A percentile compares a stretch with the other conserved stretches of the same genome.
Conservation (phyloP, 2,888 invertebrate species). For the Schizotus pectinicornis region DNA sequence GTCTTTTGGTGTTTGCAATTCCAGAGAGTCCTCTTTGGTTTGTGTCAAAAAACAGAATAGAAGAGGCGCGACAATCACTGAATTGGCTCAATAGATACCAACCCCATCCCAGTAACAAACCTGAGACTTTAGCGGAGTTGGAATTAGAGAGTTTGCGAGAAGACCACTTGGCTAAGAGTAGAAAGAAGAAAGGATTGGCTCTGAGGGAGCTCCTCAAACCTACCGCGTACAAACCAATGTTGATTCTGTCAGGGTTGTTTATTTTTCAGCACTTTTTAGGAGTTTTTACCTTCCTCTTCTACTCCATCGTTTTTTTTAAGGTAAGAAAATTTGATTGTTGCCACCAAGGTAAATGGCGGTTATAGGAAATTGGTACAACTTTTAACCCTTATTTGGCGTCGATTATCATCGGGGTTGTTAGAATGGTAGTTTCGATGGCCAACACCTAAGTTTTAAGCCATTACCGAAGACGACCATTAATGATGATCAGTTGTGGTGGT, state of each 20-base stretch:
- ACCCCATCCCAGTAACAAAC: conserved; percentile 42
- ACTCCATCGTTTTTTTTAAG: conserved; percentile 64
- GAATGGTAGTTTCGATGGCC: conserved; percentile 64
- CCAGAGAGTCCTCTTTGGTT: conserved; percentile 66
- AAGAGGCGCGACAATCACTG: conserved; percentile 60
- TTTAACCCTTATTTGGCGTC: conserved; percentile 63
- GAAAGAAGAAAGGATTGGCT: conserved; percentile 48
- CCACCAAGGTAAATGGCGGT: background rate
- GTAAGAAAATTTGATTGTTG: conserved; percentile 45
- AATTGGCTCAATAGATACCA: conserved; percentile 59
- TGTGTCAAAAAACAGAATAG: conserved; percentile 60
- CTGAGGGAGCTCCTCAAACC: conserved; percentile 57
- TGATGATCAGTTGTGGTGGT: conserved; percentile 61
- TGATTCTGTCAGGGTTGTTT: conserved; percentile 61
- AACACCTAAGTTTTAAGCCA: conserved; percentile 63
- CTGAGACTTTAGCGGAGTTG: conserved; percentile 59
- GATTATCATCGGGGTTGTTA: conserved; percentile 63
- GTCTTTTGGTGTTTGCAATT: conserved; percentile 58
- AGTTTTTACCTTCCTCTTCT: conserved; percentile 65
- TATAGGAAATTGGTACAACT: conserved; percentile 42
- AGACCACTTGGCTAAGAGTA: conserved; percentile 57
- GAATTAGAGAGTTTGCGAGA: conserved; percentile 61
- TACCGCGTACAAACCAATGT: conserved; percentile 63
- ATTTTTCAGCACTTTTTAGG: conserved; percentile 65
- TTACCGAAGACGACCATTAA: conserved; percentile 61